A percentile compares a stretch with the other conserved stretches of the same genome.
These are phyloP conservation scores for Oceanites oceanicus DNA, from an alignment of 2,113 vertebrate species.

Conservation along the genomic window DNA sequence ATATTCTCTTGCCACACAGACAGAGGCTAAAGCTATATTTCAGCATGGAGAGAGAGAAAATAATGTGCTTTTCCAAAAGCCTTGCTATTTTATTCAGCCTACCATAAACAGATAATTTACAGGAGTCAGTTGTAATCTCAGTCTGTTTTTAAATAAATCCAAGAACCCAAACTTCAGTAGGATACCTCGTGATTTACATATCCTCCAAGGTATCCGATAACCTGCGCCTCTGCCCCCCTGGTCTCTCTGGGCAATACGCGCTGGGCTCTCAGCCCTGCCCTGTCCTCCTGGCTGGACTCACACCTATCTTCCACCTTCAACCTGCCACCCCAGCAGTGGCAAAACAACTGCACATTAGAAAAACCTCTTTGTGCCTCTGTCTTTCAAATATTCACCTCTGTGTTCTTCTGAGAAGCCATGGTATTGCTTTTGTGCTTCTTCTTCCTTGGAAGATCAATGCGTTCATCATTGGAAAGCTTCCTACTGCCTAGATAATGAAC, in stretches of 20 bases:
- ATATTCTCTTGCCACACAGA: background rate
- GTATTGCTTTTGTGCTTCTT: background rate
- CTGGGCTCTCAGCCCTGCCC: background rate
- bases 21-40: background rate
- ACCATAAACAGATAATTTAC: background rate
- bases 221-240: rapidly evolving
- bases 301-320: background rate
- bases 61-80: background rate
- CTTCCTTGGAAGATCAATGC: background rate
- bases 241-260: rapidly evolving
- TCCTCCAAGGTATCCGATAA: background rate
- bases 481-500: background rate
- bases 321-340: background rate
- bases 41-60: background rate
- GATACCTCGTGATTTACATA: background rate
- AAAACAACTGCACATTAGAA: background rate
- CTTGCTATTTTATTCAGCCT: background rate
- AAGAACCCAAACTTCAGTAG: background rate
- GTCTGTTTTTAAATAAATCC: background rate
- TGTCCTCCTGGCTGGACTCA: background rate
- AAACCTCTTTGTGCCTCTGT: background rate
- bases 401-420: background rate
- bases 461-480: background rate
- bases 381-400: background rate
- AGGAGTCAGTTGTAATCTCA: background rate